Conservation (phyloP, 2,113 vertebrate species). For the Ranitomeya variabilis region DNA sequence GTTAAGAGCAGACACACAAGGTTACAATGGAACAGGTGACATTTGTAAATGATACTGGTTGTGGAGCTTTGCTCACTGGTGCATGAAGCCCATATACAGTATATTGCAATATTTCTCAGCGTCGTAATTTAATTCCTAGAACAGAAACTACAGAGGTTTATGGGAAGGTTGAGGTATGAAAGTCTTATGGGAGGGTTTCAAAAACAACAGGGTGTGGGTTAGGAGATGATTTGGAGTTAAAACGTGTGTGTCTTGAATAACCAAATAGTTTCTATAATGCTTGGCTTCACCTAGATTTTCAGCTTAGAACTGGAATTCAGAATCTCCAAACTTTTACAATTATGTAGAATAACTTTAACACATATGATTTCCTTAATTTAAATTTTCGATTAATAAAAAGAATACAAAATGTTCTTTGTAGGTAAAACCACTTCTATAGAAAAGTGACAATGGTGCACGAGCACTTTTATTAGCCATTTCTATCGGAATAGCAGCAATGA, state of each 20-base stretch:
- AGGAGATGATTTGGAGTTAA: neutral
- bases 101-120: conserved; percentile 25
- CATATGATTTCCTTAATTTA: too few relatives aligned
- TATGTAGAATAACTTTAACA: neutral
- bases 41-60: neutral
- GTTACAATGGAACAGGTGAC: conserved; percentile 7
- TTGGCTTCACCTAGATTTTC: neutral
- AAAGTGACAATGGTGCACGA: too few relatives aligned
- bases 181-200: neutral
- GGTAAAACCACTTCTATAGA: too few relatives aligned
- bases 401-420: too few relatives aligned
- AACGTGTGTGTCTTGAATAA: conserved; percentile 14
- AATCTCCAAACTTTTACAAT: neutral
- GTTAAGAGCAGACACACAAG: neutral
- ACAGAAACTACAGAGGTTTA: conserved; percentile 34
- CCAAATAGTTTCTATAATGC: neutral
- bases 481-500: too few relatives aligned
- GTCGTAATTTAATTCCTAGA: conserved; percentile 38
- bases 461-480: too few relatives aligned
- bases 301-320: neutral
- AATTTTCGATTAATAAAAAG: too few relatives aligned
- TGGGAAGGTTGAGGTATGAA: conserved; percentile 3
- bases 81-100: conserved; percentile 22
- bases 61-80: conserved; percentile 16
- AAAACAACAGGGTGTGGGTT: conserved; percentile 15